These are phyloP conservation scores for Seriola rivoliana DNA, from an alignment of 2,113 vertebrate species.

Conservation along the genomic window DNA sequence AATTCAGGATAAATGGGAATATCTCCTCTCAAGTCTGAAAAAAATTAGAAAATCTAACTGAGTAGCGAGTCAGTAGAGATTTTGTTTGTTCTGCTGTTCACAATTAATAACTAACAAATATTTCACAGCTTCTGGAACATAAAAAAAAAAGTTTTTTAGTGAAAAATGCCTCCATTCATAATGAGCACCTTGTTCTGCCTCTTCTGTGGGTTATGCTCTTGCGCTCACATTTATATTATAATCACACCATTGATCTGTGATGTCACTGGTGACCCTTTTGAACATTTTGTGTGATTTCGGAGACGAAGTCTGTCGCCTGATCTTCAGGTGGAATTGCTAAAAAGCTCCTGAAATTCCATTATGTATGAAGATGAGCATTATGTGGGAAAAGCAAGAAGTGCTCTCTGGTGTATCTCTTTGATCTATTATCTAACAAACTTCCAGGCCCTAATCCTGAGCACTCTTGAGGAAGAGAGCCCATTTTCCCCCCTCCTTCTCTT, in stretches of 20 bases:
- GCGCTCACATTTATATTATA: slow-evolving; percentile 18
- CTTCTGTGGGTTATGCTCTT: background rate
- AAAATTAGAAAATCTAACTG: too few species aligned
- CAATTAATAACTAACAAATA: too few species aligned
- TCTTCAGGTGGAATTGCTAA: slow-evolving; percentile 46
- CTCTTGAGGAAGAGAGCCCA: slow-evolving; percentile 64
- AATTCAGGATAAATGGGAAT: too few species aligned
- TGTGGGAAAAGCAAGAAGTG: slow-evolving; percentile 71
- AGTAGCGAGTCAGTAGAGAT: too few species aligned
- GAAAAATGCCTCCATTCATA: too few species aligned
- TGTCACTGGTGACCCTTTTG: background rate
- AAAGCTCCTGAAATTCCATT: slow-evolving; percentile 64
- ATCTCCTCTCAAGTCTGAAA: background rate
- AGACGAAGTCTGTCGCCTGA: slow-evolving; percentile 28
- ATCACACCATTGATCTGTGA: background rate
- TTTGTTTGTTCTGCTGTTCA: background rate
- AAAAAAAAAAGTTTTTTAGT: too few species aligned
- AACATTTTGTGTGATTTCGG: slow-evolving; percentile 12
- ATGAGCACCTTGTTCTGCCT: background rate
- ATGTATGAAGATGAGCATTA: slow-evolving; percentile 65
- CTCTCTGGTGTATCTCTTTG: slow-evolving; percentile 79
- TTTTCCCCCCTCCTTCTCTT: slow-evolving; percentile 21
- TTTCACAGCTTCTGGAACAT: too few species aligned
- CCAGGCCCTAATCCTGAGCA: slow-evolving; percentile 80
- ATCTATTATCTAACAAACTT: slow-evolving; percentile 85